These are phyloP conservation scores for Austrofundulus limnaeus DNA, from an alignment of 2,113 vertebrate species.

Conservation along the genomic window DNA sequence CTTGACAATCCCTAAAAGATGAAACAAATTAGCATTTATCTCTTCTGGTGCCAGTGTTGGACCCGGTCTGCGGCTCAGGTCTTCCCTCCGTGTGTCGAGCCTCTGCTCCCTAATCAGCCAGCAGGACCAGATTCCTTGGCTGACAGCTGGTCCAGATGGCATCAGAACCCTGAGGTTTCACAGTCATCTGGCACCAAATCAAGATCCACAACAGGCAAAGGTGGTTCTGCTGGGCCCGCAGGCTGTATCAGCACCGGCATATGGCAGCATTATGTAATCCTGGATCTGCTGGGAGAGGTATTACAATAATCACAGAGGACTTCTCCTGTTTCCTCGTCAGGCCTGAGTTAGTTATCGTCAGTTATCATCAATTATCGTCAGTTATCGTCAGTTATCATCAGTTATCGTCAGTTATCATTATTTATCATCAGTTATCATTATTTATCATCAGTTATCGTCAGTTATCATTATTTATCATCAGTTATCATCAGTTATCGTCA, in stretches of 20 bases:
- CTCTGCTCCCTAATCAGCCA: conserved; percentile 59
- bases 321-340: neutral
- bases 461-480: no score
- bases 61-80: conserved; percentile 16
- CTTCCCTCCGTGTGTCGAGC: conserved; percentile 29
- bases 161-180: conserved; percentile 46
- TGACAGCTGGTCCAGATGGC: conserved; percentile 71
- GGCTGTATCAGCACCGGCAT: conserved; percentile 53
- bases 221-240: conserved; percentile 30
- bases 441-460: no score
- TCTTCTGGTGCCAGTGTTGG: no score
- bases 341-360: neutral
- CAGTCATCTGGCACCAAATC: conserved; percentile 47
- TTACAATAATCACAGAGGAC: conserved; percentile 9
- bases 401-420: no score
- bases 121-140: conserved; percentile 53
- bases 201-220: conserved; percentile 41
- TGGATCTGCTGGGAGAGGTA: conserved; percentile 12
- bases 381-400: no score
- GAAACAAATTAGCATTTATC: no score
- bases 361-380: no score
- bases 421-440: no score
- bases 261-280: conserved; percentile 55
- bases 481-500: no score
- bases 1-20: no score